Conservation (phyloP, 2,888 invertebrate genomes). For the Muscina levida region DNA sequence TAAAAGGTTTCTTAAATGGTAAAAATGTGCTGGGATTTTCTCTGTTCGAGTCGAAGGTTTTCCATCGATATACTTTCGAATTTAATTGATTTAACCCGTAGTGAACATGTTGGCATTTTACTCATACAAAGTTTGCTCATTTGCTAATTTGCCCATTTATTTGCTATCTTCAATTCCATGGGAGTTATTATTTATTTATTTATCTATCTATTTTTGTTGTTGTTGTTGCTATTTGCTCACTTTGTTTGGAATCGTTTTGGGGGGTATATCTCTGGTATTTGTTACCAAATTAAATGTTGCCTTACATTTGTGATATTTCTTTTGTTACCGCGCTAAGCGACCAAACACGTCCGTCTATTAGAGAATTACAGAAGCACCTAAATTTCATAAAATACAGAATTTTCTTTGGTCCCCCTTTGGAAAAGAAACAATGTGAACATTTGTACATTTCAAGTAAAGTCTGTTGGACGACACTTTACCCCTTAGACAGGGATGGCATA, state of each 20-base stretch:
- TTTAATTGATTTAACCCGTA: conserved; percentile 21
- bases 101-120: not conserved
- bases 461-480: conserved; percentile 19
- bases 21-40: not conserved
- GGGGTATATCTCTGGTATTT: too few species aligned
- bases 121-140: too few species aligned
- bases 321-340: not conserved
- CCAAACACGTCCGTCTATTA: conserved; percentile 74
- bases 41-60: not conserved
- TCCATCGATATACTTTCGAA: not conserved
- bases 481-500: conserved; percentile 30
- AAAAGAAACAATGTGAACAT: conserved; percentile 21
- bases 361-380: conserved; percentile 74
- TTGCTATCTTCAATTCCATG: too few species aligned
- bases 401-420: conserved; percentile 59
- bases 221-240: conserved; percentile 8
- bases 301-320: not conserved
- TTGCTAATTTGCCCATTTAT: too few species aligned
- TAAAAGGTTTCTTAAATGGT: conserved; percentile 54
- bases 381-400: conserved; percentile 73
- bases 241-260: too few species aligned
- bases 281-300: not conserved
- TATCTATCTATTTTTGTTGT: conserved; percentile 17
- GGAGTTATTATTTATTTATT: not conserved
- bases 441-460: not conserved